These are phyloP conservation scores for Micromesistius poutassou DNA, from an alignment of 2,797 vertebrate species.

Conservation along the genomic window DNA sequence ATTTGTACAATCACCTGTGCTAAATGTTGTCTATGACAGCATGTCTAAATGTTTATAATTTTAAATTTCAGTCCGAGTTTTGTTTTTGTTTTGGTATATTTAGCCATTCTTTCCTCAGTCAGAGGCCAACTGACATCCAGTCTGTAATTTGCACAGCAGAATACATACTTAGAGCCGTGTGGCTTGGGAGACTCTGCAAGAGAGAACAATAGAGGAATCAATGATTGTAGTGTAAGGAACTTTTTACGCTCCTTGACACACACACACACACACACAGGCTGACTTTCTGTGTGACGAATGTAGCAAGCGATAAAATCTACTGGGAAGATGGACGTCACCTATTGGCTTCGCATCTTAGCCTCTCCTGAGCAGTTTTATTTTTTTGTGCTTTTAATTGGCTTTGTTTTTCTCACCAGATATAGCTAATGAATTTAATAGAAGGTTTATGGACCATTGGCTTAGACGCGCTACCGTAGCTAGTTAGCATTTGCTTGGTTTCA, in stretches of 20 bases:
- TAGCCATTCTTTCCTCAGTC: constrained; percentile 68
- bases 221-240: constrained; percentile 49
- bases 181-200: constrained; percentile 70
- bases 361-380: background rate
- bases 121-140: constrained; percentile 63
- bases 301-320: background rate
- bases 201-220: constrained; percentile 75
- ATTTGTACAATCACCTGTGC: background rate
- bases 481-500: constrained; percentile 39
- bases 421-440: background rate
- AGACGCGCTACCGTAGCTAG: constrained; percentile 24
- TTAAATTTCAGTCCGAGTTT: constrained; percentile 60
- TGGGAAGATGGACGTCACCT: background rate
- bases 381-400: background rate
- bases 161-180: constrained; percentile 77
- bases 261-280: constrained; percentile 3
- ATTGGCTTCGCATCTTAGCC: background rate
- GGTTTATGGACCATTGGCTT: constrained; percentile 28
- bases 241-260: constrained; percentile 28
- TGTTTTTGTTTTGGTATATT: constrained; percentile 78
- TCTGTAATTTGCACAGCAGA: constrained; percentile 78
- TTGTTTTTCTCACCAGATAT: constrained; percentile 21
- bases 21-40: constrained; percentile 53
- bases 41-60: constrained; percentile 71
- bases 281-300: background rate